A percentile compares a stretch with the other conserved stretches of the same genome.
Evolutionary conservation across 2,797 vertebrate species (phyloP).

Genomic region (Dipus sagitta): DNA sequence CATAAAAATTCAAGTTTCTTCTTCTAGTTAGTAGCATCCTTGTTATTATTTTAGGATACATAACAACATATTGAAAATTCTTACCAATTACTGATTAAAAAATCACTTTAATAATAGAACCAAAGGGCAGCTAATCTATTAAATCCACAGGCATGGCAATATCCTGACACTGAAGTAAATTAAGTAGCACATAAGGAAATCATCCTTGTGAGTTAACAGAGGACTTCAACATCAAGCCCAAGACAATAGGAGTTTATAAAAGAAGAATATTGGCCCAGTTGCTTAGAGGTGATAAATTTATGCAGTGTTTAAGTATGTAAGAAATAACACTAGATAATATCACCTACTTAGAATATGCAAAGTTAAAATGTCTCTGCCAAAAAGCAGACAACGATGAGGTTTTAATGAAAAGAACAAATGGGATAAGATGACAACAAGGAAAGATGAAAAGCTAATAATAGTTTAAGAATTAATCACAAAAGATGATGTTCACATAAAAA

Average conservation of each 20-base stretch:
- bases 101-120: conserved; percentile 73
- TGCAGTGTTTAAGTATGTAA: conserved; percentile 74
- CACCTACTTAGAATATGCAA: conserved; percentile 82
- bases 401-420: conserved; percentile 82
- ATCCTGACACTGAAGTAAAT: conserved; percentile 14
- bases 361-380: conserved; percentile 78
- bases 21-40: neutral
- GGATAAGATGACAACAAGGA: conserved; percentile 72
- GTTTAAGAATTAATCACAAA: conserved; percentile 76
- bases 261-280: conserved; percentile 55
- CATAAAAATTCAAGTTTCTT: neutral
- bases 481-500: conserved; percentile 75
- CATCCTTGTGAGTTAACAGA: conserved; percentile 30
- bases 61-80: conserved; percentile 56
- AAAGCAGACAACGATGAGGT: conserved; percentile 69
- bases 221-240: neutral
- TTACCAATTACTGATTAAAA: conserved; percentile 44
- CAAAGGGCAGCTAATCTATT: conserved; percentile 48
- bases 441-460: conserved; percentile 78
- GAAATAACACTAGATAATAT: conserved; percentile 78
- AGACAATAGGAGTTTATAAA: conserved; percentile 60
- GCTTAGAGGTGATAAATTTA: conserved; percentile 74
- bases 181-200: conserved; percentile 25
- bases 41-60: neutral
- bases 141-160: conserved; percentile 28